Percentiles rank a stretch among this genome's conserved stretches.
Evolutionary conservation across 2,888 invertebrate genomes (phyloP).

Genomic region (Epinotia nisella): DNA sequence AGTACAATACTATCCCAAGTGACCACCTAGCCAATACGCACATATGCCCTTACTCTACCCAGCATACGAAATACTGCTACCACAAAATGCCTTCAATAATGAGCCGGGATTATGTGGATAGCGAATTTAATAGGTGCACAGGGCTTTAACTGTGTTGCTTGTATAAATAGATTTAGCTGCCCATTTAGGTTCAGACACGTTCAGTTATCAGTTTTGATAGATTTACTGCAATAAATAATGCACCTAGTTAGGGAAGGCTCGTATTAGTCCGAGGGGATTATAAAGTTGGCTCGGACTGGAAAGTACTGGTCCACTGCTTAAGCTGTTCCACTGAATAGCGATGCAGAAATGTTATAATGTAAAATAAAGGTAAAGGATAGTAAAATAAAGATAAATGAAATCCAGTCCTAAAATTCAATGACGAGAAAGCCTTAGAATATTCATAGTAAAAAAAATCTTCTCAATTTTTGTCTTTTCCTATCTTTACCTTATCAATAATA

Average conservation of each 20-base stretch:
- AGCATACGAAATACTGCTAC: conserved; percentile 31
- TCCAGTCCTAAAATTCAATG: too few species aligned
- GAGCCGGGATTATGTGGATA: conserved; percentile 60
- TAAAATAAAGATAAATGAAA: too few species aligned
- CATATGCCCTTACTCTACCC: conserved; percentile 5
- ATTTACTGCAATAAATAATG: conserved; percentile 43
- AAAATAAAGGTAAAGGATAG: not conserved
- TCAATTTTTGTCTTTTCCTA: too few species aligned
- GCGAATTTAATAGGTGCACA: conserved; percentile 55
- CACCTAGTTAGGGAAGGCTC: conserved; percentile 43
- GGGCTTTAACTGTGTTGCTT: conserved; percentile 51
- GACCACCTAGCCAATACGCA: conserved; percentile 7
- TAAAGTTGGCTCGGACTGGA: conserved; percentile 22
- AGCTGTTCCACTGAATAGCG: conserved; percentile 1
- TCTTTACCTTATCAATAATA: too few species aligned
- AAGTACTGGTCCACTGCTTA: conserved; percentile 13
- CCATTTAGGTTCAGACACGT: conserved; percentile 35
- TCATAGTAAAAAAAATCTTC: too few species aligned
- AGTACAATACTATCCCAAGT: conserved; percentile 12
- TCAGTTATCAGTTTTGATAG: conserved; percentile 44
- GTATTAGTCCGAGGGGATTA: conserved; percentile 41
- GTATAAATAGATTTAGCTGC: conserved; percentile 34
- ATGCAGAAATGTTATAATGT: conserved; percentile 22
- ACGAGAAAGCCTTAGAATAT: too few species aligned
- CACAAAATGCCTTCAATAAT: conserved; percentile 61